Evolutionary conservation across 2,797 vertebrate genomes (phyloP), one percentile per base, ranked within the genome.

Genomic region (Morus bassanus): DNA sequence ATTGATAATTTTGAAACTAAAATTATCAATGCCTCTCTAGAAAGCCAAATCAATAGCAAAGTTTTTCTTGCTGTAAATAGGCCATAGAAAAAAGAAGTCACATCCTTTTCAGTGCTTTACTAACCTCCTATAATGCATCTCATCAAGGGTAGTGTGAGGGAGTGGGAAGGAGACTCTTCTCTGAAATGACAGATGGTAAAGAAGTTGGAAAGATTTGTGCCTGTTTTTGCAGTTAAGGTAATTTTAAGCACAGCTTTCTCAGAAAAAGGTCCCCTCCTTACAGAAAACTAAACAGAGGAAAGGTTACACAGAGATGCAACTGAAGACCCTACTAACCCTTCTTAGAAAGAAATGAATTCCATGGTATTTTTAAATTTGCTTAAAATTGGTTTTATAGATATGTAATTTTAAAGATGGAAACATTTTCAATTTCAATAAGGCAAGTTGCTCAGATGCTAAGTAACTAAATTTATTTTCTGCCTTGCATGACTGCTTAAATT

Each of bases 171-270:
- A 57, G 6, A 10, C 4, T 83, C 15, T 67, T 57, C 25, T 85
- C 23, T 59, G 41, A 85, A 85, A 78, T 48, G 11, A 68, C 13
- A 89, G 48, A 23, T 73, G 35, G 39, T 37, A 64, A 87, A 67
- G 31, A 63, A 28, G 2, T 57, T 37, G 39, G 22, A 75, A 87
- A 87, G 25, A 35, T 57, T 80, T 91, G 28, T 56, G 18, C 17
- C 41, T 78, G 22, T 4, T 78, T 2, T 56, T 87, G 30, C 12
- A 63, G 13, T 54, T 39, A 43, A 18, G n/a, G 19, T 30, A 72
- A 30, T 54, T 85, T 37, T 68, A 82, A 81, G 10, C 31, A 78
- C 0, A 0, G 0, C 2, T 79, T 68, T 53, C 54, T 73, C 30
- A 65, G 63, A 35, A 63, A 50, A 80, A 78, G 1, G 2, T 87